These are phyloP conservation scores for Norana najaformis DNA, from an alignment of 2,888 invertebrate species.

Conservation along the genomic window DNA sequence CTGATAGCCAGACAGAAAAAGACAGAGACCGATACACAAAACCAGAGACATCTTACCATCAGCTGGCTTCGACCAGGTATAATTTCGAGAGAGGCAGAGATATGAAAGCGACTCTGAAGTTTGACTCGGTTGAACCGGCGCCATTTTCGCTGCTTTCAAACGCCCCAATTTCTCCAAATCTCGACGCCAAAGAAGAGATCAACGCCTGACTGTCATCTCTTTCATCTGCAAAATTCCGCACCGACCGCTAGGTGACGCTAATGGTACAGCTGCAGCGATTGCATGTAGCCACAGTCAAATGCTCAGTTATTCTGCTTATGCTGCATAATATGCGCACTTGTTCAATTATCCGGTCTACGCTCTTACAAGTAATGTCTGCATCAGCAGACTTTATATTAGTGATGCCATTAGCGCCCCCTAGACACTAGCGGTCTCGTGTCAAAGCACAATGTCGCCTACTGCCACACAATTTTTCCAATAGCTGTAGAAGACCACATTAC, in stretches of 20 bases:
- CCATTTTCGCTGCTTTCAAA: background rate
- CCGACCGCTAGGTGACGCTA: background rate
- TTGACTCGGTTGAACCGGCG: background rate
- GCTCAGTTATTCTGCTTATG: background rate
- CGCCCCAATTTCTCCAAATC: background rate
- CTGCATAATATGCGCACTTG: background rate
- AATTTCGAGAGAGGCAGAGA: background rate
- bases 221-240: background rate
- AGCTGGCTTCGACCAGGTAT: background rate
- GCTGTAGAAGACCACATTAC: background rate
- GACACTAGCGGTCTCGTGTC: background rate
- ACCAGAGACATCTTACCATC: background rate
- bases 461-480: background rate
- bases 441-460: background rate
- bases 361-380: background rate
- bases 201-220: background rate
- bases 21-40: background rate
- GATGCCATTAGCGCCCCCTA: background rate
- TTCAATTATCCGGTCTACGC: background rate
- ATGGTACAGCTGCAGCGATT: background rate
- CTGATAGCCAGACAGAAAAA: background rate
- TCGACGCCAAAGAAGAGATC: background rate
- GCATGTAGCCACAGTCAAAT: background rate
- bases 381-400: too few relatives aligned
- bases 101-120: too few relatives aligned